Evolutionary conservation across 1,140 invertebrate species (phyloP).

Genomic region (Onthophagus taurus): DNA sequence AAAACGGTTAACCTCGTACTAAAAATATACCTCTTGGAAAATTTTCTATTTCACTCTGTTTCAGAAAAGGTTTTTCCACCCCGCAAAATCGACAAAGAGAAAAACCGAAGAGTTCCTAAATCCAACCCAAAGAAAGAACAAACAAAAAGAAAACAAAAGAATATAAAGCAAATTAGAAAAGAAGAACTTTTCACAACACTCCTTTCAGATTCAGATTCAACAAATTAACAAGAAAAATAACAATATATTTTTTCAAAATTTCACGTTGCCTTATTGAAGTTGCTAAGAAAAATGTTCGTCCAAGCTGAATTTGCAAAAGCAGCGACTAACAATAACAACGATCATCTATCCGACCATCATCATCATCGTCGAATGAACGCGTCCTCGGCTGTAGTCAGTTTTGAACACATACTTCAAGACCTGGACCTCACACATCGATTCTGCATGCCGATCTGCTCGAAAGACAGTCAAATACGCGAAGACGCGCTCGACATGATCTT

Average conservation of each 20-base stretch:
- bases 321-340: conserved; percentile 32
- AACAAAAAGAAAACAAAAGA: neutral
- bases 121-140: neutral
- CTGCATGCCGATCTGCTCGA: conserved; percentile 43
- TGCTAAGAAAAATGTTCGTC: conserved; percentile 28
- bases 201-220: neutral
- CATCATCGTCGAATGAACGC: conserved; percentile 12
- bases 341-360: too few species aligned
- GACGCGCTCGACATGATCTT: conserved; percentile 44
- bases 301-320: conserved; percentile 30
- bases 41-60: too few species aligned
- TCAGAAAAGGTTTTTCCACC: too few species aligned
- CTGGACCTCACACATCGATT: conserved; percentile 45
- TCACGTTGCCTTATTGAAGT: neutral
- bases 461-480: conserved; percentile 43
- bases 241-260: conserved; percentile 11
- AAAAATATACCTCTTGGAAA: too few species aligned
- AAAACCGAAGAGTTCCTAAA: neutral
- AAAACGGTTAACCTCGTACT: too few species aligned
- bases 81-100: too few species aligned
- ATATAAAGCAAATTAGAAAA: neutral
- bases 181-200: too few species aligned
- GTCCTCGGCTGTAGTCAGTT: conserved; percentile 14
- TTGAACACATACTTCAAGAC: conserved; percentile 34
- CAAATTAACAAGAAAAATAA: neutral